These are phyloP conservation scores for Atherinomorus stipes DNA, from an alignment of 2,113 vertebrate genomes.

Conservation along the genomic window DNA sequence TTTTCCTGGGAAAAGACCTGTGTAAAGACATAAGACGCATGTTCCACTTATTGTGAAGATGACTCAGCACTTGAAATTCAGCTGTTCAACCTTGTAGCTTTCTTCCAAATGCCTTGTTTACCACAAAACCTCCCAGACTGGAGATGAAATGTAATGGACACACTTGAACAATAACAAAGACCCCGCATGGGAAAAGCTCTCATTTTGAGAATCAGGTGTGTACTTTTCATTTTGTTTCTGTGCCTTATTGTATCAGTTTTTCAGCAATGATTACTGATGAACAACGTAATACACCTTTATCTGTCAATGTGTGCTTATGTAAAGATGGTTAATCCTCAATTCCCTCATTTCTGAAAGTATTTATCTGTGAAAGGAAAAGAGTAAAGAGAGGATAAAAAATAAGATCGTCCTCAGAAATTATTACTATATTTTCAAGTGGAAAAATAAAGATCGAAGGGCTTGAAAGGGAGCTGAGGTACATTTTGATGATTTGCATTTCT, in stretches of 20 bases:
- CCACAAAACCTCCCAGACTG: constrained; percentile 24
- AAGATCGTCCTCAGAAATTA: not conserved
- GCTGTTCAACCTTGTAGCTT: constrained; percentile 27
- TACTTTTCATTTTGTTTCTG: constrained; percentile 36
- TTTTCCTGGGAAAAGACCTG: not conserved
- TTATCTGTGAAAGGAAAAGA: constrained; percentile 39
- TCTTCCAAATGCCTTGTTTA: constrained; percentile 40
- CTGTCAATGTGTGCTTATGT: constrained; percentile 28
- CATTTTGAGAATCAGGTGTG: constrained; percentile 3
- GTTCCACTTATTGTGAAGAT: constrained; percentile 7
- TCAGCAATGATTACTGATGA: not conserved
- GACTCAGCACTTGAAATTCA: constrained; percentile 16
- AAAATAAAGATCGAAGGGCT: constrained; percentile 1
- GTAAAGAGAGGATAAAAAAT: not conserved
- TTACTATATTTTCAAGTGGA: constrained; percentile 32
- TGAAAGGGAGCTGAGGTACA: not conserved
- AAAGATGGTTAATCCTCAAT: not conserved
- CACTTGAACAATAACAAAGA: not conserved
- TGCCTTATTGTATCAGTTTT: constrained; percentile 50
- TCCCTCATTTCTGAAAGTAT: constrained; percentile 31
- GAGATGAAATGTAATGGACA: constrained; percentile 21
- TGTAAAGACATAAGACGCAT: not conserved
- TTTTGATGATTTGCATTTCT: constrained; percentile 31
- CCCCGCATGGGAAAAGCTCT: constrained; percentile 5
- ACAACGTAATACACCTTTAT: not conserved